Evolutionary conservation across 2,888 invertebrate species (phyloP).

Genomic region (Fabriciana adippe): DNA sequence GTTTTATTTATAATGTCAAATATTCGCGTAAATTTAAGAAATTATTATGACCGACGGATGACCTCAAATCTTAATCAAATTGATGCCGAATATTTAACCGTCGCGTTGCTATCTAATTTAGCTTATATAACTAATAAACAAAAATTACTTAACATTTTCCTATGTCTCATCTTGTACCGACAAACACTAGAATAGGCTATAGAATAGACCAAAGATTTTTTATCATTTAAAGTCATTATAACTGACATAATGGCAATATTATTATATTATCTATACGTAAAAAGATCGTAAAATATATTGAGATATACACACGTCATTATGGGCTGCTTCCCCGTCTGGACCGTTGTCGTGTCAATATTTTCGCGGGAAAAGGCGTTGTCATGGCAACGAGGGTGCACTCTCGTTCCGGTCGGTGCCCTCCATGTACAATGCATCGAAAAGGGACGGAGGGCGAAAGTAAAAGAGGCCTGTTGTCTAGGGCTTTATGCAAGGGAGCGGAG

Average conservation of each 20-base stretch:
- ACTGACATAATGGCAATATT: constrained; percentile 62
- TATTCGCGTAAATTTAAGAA: too few species aligned
- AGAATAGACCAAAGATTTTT: too few species aligned
- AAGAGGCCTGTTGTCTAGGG: constrained; percentile 65
- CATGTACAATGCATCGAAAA: constrained; percentile 62
- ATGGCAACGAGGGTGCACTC: constrained; percentile 72
- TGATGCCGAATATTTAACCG: too few species aligned
- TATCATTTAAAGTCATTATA: constrained; percentile 61
- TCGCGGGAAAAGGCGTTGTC: constrained; percentile 72
- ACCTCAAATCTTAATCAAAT: too few species aligned
- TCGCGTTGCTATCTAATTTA: too few species aligned
- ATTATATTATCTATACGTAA: too few species aligned
- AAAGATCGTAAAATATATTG: constrained; percentile 62
- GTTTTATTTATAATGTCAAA: too few species aligned
- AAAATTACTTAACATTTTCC: too few species aligned
- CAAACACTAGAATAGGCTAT: neutral
- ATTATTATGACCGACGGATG: too few species aligned
- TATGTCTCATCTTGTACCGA: too few species aligned
- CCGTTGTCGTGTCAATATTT: constrained; percentile 71
- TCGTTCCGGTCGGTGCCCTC: constrained; percentile 69
- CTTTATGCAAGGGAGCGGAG: constrained; percentile 60
- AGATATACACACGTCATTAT: constrained; percentile 56
- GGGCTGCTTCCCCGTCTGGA: constrained; percentile 57
- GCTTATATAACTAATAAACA: too few species aligned
- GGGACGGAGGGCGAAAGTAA: constrained; percentile 63